Evolutionary conservation across 1,140 invertebrate species (phyloP).

Genomic region (Chlorops oryzae): DNA sequence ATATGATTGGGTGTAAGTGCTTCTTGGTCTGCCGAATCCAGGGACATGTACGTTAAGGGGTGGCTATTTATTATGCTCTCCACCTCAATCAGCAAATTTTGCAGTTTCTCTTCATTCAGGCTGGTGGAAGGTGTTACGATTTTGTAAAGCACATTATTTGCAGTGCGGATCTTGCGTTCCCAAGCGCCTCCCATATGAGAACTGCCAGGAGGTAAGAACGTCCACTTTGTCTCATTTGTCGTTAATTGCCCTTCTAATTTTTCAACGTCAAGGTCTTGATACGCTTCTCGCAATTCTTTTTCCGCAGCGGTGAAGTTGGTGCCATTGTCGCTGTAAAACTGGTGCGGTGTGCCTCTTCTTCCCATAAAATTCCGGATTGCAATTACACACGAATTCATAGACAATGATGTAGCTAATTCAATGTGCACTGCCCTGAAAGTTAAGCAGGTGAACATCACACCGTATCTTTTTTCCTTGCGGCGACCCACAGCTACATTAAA

Average conservation of each 20-base stretch:
- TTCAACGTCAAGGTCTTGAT: neutral
- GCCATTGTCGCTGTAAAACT: constrained; percentile 41
- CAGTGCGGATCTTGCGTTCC: constrained; percentile 40
- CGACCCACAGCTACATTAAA: constrained; percentile 22
- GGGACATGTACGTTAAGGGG: too few relatives aligned
- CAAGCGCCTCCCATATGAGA: constrained; percentile 47
- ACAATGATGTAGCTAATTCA: neutral
- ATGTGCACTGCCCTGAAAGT: constrained; percentile 30
- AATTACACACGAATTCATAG: neutral
- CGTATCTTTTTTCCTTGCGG: constrained; percentile 35
- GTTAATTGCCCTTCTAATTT: neutral
- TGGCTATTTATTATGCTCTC: too few relatives aligned
- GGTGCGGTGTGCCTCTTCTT: constrained; percentile 30
- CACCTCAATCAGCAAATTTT: too few relatives aligned
- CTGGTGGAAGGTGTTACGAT: too few relatives aligned
- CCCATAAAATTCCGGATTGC: constrained; percentile 45
- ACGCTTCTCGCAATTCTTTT: neutral
- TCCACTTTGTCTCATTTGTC: constrained; percentile 29
- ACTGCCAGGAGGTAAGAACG: constrained; percentile 39
- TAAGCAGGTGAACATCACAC: constrained; percentile 42
- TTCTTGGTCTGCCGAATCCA: too few relatives aligned
- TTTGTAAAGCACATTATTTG: constrained; percentile 39
- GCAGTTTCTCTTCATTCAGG: too few relatives aligned
- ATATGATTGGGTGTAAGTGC: too few relatives aligned
- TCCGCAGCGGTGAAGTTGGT: constrained; percentile 42